Conservation (phyloP, 2,797 vertebrate genomes). For the Diceros bicornis region DNA sequence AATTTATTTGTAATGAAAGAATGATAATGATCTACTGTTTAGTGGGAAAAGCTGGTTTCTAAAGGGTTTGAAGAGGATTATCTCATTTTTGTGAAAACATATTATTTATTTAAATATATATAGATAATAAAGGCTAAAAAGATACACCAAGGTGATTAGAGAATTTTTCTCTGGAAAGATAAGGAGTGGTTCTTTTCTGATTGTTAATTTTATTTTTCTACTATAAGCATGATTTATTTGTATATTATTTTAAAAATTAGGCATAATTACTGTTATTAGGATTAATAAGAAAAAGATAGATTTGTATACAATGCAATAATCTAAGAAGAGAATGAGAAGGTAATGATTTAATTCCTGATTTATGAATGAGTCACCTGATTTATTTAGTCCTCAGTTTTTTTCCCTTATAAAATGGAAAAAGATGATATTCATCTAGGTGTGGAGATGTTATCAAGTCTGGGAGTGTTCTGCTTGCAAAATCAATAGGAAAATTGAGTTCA, state of each 20-base stretch:
- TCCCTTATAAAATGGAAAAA: constrained; percentile 19
- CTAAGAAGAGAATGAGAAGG: neutral
- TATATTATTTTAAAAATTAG: neutral
- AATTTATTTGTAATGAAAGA: neutral
- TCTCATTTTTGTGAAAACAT: neutral
- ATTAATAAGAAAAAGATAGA: neutral
- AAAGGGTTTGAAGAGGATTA: neutral
- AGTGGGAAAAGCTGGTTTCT: neutral
- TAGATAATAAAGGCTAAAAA: neutral
- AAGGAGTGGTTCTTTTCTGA: neutral
- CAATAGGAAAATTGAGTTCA: constrained; percentile 1
- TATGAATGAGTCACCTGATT: neutral
- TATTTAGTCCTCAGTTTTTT: neutral
- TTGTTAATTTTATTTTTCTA: neutral
- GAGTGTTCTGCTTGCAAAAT: constrained; percentile 63
- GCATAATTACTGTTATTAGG: neutral
- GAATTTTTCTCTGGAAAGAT: neutral
- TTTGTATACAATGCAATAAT: neutral
- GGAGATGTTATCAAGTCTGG: constrained; percentile 34
- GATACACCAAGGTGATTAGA: neutral
- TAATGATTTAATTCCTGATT: constrained; percentile 12
- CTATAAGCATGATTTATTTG: neutral
- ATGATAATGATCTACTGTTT: neutral
- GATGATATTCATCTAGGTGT: constrained; percentile 2
- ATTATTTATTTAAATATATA: neutral